Base-by-base conservation (phyloP, 2,888 invertebrate species). In the Apoda limacodes region DNA sequence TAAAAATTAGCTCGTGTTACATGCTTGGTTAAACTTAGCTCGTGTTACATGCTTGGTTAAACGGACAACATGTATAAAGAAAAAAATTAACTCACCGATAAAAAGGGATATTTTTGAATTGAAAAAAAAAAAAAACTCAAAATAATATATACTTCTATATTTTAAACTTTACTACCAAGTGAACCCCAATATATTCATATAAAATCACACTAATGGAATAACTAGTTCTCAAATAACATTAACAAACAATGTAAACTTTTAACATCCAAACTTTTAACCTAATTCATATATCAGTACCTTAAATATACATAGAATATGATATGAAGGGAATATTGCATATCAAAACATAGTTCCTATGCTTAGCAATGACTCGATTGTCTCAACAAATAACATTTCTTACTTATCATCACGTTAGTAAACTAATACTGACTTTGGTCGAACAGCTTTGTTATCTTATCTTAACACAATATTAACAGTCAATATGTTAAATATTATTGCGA, bases 401-500 rank as follows among this genome's bases (percentile, higher is more conserved):
- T 57, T 62, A 64, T 56, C 63, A 65, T 64, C 75, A 64, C 67
- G 57, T 68, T 67, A 64, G 61, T 61, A 60, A 68, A 72, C 78
- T 78, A 80, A 80, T 80, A 80, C 80, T 80, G 80, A 80, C 80
- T 80, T 80, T 80, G 80, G 80, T 80, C 80, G 75, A 72, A 76
- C 76, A 80, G 80, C 80, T 76, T 75, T 71, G 76, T 76, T 71
- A 78, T 68, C 76, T 78, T 78, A 78, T 65, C 60, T 71, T 62
- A 75, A 75, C 75, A 78, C 5, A 52, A 71, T 68, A 76, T 75
- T 67, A 78, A 78, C 76, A 76, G 72, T 72, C 67, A 69, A 72
- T 70, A 76, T 68, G 63, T 65, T 51, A 64, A 60, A 17, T 17
- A 6, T 69, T 75, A 74, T 75, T 74, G 72, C 71, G 53, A 64